These are phyloP conservation scores for Neolamprologus devosi DNA, from an alignment of 2,113 vertebrate species.

Conservation along the genomic window DNA sequence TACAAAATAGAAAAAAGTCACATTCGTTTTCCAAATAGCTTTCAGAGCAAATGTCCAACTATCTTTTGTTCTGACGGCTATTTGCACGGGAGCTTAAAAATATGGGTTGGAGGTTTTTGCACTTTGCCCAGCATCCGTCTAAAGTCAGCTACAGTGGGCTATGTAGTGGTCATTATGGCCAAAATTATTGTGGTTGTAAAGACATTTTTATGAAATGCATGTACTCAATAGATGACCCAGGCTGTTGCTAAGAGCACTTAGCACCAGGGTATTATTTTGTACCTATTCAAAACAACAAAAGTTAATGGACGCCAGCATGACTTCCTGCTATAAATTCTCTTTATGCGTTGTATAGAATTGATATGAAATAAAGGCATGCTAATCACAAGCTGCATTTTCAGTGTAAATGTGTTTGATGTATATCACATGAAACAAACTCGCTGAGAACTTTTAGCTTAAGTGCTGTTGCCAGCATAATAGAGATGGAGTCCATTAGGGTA, in stretches of 20 bases:
- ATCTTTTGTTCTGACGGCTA: not conserved
- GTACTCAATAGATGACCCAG: slow-evolving; percentile 17
- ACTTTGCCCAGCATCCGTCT: not conserved
- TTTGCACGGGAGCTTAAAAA: not conserved
- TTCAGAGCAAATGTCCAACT: not conserved
- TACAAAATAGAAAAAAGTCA: not conserved
- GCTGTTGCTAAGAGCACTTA: not conserved
- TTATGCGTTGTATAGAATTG: not conserved
- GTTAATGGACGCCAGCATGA: not conserved
- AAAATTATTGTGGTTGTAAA: slow-evolving; percentile 6
- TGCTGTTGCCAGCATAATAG: not conserved
- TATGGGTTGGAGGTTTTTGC: not conserved
- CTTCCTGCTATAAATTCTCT: not conserved
- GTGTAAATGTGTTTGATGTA: not conserved
- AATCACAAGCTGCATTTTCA: not conserved
- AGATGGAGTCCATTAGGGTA: not conserved
- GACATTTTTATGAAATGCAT: not conserved
- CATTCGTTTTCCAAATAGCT: not conserved
- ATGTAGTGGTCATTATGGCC: not conserved
- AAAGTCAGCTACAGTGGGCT: slow-evolving; percentile 8
- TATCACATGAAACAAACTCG: not conserved
- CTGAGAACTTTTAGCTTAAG: not conserved
- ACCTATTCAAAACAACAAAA: not conserved
- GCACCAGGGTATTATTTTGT: not conserved
- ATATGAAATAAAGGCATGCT: not conserved